Evolutionary conservation across 2,113 vertebrate species (phyloP), one percentile per base, ranked within the genome.

Genomic region (Camelus bactrianus): DNA sequence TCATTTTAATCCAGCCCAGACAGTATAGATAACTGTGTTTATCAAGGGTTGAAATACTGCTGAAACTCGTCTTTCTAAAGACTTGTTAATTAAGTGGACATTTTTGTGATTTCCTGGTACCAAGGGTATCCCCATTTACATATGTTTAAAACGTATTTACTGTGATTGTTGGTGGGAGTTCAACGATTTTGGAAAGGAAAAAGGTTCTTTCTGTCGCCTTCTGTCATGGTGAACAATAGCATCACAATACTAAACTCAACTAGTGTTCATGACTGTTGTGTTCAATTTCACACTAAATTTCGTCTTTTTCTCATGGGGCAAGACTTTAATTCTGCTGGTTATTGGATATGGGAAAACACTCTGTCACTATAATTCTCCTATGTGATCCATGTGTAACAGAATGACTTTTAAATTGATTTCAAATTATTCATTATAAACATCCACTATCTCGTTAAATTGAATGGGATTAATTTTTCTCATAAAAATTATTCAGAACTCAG

Each of bases 241-340:
- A 35, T 92, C 70, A 93, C 83, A 97, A 93, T 96, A 48, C 92
- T 58, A 30, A 96, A 82, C 69, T 87, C 91, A 94, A 92, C 81
- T 67, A 84, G 64, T 96, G 94, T 75, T 91, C 94, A 80, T 80
- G 93, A 86, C 83, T 89, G 77, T 97, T 97, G 85, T 97, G 90
- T 92, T 97, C 65, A 92, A 97, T 98, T 98, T 97, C 97, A 98
- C 98, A 98, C 95, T 97, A 96, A 97, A 98, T 98, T 98, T 98
- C 93, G 91, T 96, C 76, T 85, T 60, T 96, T 97, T 97, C 93
- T 97, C 98, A 69, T 32, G 83, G 79, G 95, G 76, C 60, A 94
- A 87, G 50, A 58, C 83, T 96, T 94, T 92, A 94, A 96, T 84
- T 94, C 92, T 94, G 79, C 72, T 87, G 48, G 70, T 87, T 92